A percentile compares a stretch with the other conserved stretches of the same genome.
Conservation (phyloP, 2,113 vertebrate genomes). For the Heloderma charlesbogerti region DNA sequence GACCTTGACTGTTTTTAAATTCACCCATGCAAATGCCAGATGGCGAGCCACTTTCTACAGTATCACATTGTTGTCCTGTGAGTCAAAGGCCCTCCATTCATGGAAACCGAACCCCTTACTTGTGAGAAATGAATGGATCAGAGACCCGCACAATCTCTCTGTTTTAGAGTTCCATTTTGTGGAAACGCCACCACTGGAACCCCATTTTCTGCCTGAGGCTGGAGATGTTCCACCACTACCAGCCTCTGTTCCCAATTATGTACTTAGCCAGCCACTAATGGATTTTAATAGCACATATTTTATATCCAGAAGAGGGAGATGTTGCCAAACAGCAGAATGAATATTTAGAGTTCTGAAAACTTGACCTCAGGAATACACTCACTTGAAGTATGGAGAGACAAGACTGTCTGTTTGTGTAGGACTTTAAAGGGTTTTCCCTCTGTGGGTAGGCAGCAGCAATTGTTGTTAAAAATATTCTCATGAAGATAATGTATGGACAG, state of each 20-base stretch:
- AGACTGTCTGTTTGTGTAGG: not conserved
- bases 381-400: accelerated
- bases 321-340: conserved; percentile 29
- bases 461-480: not conserved
- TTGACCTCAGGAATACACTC: not conserved
- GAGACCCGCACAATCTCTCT: not conserved
- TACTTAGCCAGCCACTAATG: not conserved
- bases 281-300: accelerated
- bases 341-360: not conserved
- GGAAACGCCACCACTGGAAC: not conserved
- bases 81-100: conserved; percentile 9
- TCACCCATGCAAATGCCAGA: not conserved
- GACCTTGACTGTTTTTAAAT: not conserved
- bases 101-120: not conserved
- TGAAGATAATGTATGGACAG: not conserved
- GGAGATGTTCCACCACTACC: not conserved
- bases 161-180: not conserved
- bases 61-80: not conserved
- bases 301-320: conserved; percentile 63
- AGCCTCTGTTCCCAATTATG: not conserved
- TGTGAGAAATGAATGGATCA: not conserved
- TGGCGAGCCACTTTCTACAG: not conserved
- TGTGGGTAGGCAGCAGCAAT: not conserved
- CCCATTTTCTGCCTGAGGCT: not conserved
- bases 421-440: not conserved